Percentiles rank a stretch among this genome's conserved stretches.
Conservation (phyloP, 2,797 vertebrate genomes). For the Enteromius thamalakanensis region DNA sequence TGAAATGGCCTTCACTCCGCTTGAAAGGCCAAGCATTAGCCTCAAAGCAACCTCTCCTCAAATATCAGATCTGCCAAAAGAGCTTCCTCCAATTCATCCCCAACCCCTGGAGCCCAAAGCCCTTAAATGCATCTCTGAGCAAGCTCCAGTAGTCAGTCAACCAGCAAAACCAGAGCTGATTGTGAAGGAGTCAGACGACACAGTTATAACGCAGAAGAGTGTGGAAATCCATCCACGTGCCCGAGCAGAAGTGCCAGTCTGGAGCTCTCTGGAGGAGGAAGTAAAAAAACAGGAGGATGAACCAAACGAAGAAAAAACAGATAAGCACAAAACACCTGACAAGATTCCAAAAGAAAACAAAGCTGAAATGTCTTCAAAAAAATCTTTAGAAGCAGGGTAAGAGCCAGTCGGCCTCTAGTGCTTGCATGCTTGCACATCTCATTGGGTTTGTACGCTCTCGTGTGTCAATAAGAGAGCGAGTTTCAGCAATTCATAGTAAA, state of each 20-base stretch:
- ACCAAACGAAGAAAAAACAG: slow-evolving; percentile 51
- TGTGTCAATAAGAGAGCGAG: not conserved
- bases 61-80: slow-evolving; percentile 12
- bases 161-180: slow-evolving; percentile 8
- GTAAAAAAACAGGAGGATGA: slow-evolving; percentile 59
- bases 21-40: slow-evolving; percentile 45
- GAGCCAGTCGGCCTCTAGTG: not conserved
- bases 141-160: slow-evolving; percentile 8
- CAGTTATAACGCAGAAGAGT: not conserved
- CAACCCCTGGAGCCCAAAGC: slow-evolving; percentile 18
- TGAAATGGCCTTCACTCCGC: slow-evolving; percentile 37
- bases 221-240: slow-evolving; percentile 39
- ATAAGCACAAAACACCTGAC: slow-evolving; percentile 31
- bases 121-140: slow-evolving; percentile 21
- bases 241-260: slow-evolving; percentile 71
- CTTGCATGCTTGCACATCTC: not conserved
- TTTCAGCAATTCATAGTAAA: not conserved
- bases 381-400: slow-evolving; percentile 74
- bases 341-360: slow-evolving; percentile 30
- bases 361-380: slow-evolving; percentile 9
- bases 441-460: not conserved
- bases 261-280: slow-evolving; percentile 72
- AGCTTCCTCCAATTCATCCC: slow-evolving; percentile 23
- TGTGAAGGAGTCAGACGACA: slow-evolving; percentile 1
- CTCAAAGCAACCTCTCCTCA: slow-evolving; percentile 55